Evolutionary conservation across 2,888 invertebrate species (phyloP).

Genomic region (Prosopocoilus inquinatus): DNA sequence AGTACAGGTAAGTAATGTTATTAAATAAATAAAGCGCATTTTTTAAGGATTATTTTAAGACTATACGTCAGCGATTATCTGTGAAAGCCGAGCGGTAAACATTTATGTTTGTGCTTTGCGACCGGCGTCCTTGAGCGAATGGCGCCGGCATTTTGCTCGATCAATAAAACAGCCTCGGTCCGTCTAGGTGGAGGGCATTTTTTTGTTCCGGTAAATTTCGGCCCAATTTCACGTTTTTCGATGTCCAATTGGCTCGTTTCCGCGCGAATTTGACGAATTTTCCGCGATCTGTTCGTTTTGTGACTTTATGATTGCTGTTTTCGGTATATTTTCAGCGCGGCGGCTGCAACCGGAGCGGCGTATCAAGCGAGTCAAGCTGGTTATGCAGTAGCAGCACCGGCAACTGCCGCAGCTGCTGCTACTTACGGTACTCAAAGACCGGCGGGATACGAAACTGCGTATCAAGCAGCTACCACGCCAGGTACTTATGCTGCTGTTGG

Average conservation of each 20-base stretch:
- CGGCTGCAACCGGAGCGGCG: constrained; percentile 75
- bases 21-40: background rate
- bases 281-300: background rate
- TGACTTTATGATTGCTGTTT: constrained; percentile 8
- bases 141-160: constrained; percentile 49
- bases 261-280: background rate
- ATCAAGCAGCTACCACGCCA: constrained; percentile 77
- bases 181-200: constrained; percentile 19
- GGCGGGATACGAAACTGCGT: constrained; percentile 80
- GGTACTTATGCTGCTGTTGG: constrained; percentile 61
- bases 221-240: too few relatives aligned
- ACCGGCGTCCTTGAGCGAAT: constrained; percentile 49
- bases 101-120: constrained; percentile 15
- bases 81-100: background rate
- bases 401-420: constrained; percentile 78
- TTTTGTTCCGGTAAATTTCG: constrained; percentile 6
- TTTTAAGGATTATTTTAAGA: constrained; percentile 8
- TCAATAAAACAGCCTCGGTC: constrained; percentile 40
- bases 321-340: constrained; percentile 50
- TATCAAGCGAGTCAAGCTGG: constrained; percentile 82
- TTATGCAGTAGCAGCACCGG: constrained; percentile 79
- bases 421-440: constrained; percentile 82
- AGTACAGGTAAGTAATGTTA: constrained; percentile 72
- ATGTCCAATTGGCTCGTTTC: background rate
- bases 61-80: background rate